Evolutionary conservation across 2,888 invertebrate genomes (phyloP), one percentile per base, ranked within the genome.

Genomic region (Agrypnus murinus): DNA sequence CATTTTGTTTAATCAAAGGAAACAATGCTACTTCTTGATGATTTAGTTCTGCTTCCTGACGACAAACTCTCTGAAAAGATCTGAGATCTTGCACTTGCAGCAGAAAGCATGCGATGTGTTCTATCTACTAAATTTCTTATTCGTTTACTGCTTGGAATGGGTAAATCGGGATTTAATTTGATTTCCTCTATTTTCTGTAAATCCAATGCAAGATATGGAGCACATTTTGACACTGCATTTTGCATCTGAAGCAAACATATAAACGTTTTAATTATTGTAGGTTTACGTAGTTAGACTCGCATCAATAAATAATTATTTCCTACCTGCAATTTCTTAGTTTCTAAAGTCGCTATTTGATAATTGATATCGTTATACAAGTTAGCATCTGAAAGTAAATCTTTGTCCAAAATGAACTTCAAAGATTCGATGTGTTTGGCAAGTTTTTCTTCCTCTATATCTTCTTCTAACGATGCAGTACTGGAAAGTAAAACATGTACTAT

Each of bases 131-230:
- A 71, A 40, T 75, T 66, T 74, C 76, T 78, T 3, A 75, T 77
- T 72, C 75, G 77, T 65, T 78, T 84, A 34, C 76, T 79, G 8
- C 76, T 76, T 10, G 85, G 84, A n/a, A 83, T 65, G 10, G 85
- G 83, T 50, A 86, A 73, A 69, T 82, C 74, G 2, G 79, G 71
- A 2, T 84, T 79, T 43, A 87, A 77, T 67, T 86, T 83, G 0
- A 88, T 82, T 1, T 87, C 87, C 10, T 86, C 83, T 40, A 88
- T 86, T 8, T 88, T 87, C 69, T 84, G 83, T 34, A 88, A 85
- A 69, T 86, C 86, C 68, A 91, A 80, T 0, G 90, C 89, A 48
- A 90, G 82, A 81, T 89, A 89, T 0, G 91, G 90, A 0, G 90
- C 90, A 0, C 90, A 88, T 48, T 86, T 84, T 3, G 84, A 85